These are phyloP conservation scores for Plebejus melissa DNA, from an alignment of 2,888 invertebrate genomes.

Conservation along the genomic window DNA sequence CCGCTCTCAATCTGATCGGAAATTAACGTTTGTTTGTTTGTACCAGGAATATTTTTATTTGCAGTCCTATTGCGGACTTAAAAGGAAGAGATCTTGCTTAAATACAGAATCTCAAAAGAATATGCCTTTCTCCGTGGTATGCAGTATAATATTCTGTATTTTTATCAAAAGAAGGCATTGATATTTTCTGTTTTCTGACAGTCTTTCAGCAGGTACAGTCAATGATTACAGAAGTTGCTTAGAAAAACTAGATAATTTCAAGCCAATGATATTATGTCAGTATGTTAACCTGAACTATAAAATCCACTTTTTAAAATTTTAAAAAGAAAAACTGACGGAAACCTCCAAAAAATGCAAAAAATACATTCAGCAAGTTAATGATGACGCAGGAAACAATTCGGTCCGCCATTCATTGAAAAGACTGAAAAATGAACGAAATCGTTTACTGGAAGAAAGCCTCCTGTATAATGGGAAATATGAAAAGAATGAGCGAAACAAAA, in stretches of 20 bases:
- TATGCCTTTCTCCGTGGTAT: too few species aligned
- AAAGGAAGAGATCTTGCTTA: neutral
- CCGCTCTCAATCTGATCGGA: slow-evolving; percentile 26
- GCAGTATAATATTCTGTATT: too few species aligned
- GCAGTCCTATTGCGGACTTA: neutral
- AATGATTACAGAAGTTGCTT: neutral
- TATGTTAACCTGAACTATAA: slow-evolving; percentile 27
- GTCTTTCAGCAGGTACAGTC: neutral
- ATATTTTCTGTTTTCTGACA: too few species aligned
- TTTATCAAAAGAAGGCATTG: too few species aligned
- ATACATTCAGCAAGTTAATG: slow-evolving; percentile 65
- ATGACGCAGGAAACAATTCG: slow-evolving; percentile 68
- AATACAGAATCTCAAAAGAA: too few species aligned
- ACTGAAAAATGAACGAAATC: slow-evolving; percentile 70
- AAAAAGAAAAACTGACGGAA: slow-evolving; percentile 44
- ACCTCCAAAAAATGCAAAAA: slow-evolving; percentile 41
- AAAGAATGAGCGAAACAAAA: slow-evolving; percentile 69
- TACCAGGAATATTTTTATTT: slow-evolving; percentile 20
- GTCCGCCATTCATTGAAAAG: slow-evolving; percentile 54
- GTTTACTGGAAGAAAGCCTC: slow-evolving; percentile 66
- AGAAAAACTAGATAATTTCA: neutral
- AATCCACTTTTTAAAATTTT: slow-evolving; percentile 34
- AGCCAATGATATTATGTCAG: neutral
- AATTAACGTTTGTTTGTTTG: slow-evolving; percentile 22
- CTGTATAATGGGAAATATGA: slow-evolving; percentile 65